A percentile compares a stretch with the other conserved stretches of the same genome.
Evolutionary conservation across 2,888 invertebrate species (phyloP).

Genomic region (Anthophora plumipes): DNA sequence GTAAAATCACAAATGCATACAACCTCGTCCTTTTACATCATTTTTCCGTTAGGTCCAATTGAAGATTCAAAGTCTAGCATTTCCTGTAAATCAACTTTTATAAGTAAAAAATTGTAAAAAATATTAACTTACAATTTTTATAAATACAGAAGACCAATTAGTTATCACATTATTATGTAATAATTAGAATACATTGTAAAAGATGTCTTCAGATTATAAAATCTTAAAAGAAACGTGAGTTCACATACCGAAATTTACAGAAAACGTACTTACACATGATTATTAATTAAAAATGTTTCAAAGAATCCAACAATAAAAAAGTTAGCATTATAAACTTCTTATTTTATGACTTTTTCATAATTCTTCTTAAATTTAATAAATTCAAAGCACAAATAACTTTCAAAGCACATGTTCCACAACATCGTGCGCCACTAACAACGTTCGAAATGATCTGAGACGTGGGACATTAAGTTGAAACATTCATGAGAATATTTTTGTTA

Average conservation of each 20-base stretch:
- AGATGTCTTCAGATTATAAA: constrained; percentile 39
- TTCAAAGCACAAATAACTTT: background rate
- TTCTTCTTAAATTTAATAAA: background rate
- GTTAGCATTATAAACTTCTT: background rate
- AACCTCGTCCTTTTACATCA: background rate
- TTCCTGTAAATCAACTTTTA: background rate
- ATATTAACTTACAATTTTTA: constrained; percentile 21
- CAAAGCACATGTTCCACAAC: background rate
- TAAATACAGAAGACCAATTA: background rate
- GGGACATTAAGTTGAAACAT: background rate
- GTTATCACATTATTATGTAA: background rate
- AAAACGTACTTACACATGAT: constrained; percentile 15
- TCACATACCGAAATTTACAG: background rate
- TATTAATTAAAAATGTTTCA: no score
- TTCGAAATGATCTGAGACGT: background rate
- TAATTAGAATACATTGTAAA: background rate
- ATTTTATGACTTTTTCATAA: background rate
- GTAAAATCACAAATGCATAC: background rate
- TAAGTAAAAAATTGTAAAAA: constrained; percentile 5
- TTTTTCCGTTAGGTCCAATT: background rate
- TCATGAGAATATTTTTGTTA: background rate
- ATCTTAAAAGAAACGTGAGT: background rate
- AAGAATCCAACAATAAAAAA: background rate
- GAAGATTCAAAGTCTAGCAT: background rate
- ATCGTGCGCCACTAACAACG: background rate